Evolutionary conservation across 2,888 invertebrate species (phyloP).

Genomic region (Leptothorax acervorum): DNA sequence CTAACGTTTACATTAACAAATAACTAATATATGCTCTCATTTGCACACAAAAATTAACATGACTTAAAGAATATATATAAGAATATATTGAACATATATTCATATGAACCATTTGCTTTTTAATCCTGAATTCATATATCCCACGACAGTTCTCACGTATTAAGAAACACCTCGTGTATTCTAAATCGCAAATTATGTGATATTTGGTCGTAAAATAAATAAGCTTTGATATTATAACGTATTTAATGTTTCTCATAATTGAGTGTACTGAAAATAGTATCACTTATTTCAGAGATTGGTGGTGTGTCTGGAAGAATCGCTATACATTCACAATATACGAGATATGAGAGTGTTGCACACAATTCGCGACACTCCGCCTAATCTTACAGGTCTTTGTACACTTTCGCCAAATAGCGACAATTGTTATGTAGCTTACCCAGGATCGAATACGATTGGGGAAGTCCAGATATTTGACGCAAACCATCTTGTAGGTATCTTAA

Average conservation of each 20-base stretch:
- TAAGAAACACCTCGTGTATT: background rate
- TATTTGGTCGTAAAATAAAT: background rate
- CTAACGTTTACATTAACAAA: background rate
- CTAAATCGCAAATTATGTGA: background rate
- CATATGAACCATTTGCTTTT: background rate
- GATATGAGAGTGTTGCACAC: conserved; percentile 99
- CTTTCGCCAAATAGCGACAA: conserved; percentile 95
- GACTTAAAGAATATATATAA: background rate
- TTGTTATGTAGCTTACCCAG: conserved; percentile 98
- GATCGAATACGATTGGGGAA: conserved; percentile 96
- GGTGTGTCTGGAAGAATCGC: conserved; percentile 98
- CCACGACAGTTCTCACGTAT: background rate
- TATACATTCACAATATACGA: conserved; percentile 99
- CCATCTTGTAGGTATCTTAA: conserved; percentile 89
- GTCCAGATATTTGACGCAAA: conserved; percentile 98
- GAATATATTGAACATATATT: background rate
- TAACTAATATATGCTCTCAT: background rate
- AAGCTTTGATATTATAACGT: background rate
- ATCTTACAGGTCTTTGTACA: conserved; percentile 96
- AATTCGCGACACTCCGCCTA: conserved; percentile 98
- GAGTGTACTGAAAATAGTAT: background rate
- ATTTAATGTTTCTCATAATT: background rate
- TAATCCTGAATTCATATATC: background rate
- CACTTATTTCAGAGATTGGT: conserved; percentile 91
- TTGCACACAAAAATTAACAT: background rate